Evolutionary conservation across 2,113 vertebrate species (phyloP).

Genomic region (Dipodomys stephensi): DNA sequence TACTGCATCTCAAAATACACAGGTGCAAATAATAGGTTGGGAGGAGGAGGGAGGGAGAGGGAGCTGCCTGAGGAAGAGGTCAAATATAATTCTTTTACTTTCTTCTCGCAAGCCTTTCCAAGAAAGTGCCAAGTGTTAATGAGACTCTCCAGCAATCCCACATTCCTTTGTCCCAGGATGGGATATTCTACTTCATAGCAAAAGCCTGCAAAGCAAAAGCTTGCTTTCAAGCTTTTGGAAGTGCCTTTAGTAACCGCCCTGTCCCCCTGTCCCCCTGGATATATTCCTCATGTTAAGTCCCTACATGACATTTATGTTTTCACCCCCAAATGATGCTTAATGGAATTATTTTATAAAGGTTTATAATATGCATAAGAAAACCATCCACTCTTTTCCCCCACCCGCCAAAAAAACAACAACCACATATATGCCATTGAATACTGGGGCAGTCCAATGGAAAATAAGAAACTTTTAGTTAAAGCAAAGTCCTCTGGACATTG

Average conservation of each 20-base stretch:
- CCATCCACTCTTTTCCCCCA: neutral
- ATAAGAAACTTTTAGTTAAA: neutral
- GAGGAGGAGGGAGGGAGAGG: neutral
- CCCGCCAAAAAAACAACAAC: neutral
- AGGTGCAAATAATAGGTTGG: constrained; percentile 64
- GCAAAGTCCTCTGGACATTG: neutral
- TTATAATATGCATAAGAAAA: constrained; percentile 24
- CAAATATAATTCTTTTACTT: constrained; percentile 64
- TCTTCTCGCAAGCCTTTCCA: constrained; percentile 75
- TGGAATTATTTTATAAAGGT: constrained; percentile 35
- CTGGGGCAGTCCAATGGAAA: neutral
- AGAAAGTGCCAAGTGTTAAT: constrained; percentile 75
- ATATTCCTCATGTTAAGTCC: neutral
- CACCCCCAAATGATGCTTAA: constrained; percentile 12
- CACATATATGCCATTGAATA: neutral
- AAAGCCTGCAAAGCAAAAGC: neutral
- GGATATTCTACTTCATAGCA: neutral
- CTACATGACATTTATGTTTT: constrained; percentile 16
- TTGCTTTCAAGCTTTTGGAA: too few species aligned
- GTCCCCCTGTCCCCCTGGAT: neutral
- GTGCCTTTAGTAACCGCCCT: neutral
- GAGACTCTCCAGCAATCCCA: constrained; percentile 63
- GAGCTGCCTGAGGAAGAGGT: constrained; percentile 16
- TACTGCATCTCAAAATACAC: constrained; percentile 3
- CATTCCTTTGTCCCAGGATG: constrained; percentile 55